phyloP scores from a whole-genome alignment of 2,888 invertebrate species.

The Plagodis dolabraria region DNA sequence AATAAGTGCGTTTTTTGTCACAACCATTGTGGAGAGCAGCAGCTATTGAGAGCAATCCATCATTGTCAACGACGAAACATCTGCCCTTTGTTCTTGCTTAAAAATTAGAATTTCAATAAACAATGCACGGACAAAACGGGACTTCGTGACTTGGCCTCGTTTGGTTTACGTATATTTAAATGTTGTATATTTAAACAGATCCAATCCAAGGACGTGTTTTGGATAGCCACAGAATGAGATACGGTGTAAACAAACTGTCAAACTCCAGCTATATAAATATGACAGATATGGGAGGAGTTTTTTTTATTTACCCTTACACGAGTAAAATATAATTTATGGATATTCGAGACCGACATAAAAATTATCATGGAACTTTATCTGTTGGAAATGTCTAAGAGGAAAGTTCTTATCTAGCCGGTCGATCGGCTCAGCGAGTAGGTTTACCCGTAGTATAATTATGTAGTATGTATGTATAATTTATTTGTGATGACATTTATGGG shows the following conservation, averaged over 20 bases:
- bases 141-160: slow-evolving; percentile 33
- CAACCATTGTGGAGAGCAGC: slow-evolving; percentile 62
- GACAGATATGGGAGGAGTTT: slow-evolving; percentile 1
- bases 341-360: slow-evolving; percentile 56
- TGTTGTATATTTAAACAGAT: slow-evolving; percentile 38
- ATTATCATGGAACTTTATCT: slow-evolving; percentile 64
- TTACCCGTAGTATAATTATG: slow-evolving; percentile 5
- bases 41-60: slow-evolving; percentile 64
- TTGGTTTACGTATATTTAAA: slow-evolving; percentile 32
- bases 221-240: slow-evolving; percentile 4
- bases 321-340: slow-evolving; percentile 51
- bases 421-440: slow-evolving; percentile 45
- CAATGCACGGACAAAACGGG: slow-evolving; percentile 55
- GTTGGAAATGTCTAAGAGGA: slow-evolving; percentile 44
- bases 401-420: slow-evolving; percentile 44
- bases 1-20: slow-evolving; percentile 64
- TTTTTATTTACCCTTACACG: slow-evolving; percentile 10
- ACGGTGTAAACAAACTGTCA: slow-evolving; percentile 18
- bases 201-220: slow-evolving; percentile 26
- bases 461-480: slow-evolving; percentile 59
- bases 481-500: slow-evolving; percentile 75
- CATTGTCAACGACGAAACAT: slow-evolving; percentile 71
- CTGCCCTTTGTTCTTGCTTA: slow-evolving; percentile 76
- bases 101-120: slow-evolving; percentile 77
- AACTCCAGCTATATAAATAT: slow-evolving; percentile 13